phyloP scores from a whole-genome alignment of 2,888 invertebrate species.

The Leptinotarsa peninsularis region DNA sequence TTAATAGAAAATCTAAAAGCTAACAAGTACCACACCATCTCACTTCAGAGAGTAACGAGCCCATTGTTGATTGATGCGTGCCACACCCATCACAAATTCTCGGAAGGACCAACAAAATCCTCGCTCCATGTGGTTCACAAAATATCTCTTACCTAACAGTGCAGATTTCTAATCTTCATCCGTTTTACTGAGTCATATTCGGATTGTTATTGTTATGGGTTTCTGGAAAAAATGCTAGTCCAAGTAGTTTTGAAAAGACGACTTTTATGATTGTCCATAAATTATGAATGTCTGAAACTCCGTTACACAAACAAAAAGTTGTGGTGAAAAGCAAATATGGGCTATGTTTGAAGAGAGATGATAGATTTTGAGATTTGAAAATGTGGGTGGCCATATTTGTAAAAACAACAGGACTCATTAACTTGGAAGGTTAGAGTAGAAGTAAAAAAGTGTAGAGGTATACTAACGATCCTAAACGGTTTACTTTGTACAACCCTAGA shows the following conservation, averaged over 20 bases:
- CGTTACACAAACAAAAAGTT: slow-evolving; percentile 34
- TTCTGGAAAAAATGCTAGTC: slow-evolving; percentile 37
- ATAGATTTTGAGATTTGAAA: background rate
- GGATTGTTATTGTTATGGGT: slow-evolving; percentile 34
- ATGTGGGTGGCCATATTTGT: slow-evolving; percentile 17
- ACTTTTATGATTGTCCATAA: slow-evolving; percentile 33
- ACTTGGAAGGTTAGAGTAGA: no score
- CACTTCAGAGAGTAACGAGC: slow-evolving; percentile 9
- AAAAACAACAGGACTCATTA: background rate
- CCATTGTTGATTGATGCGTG: slow-evolving; percentile 28
- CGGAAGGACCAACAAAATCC: slow-evolving; percentile 31
- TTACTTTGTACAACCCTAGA: no score
- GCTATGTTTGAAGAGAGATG: slow-evolving; percentile 21
- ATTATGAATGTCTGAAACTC: slow-evolving; percentile 28
- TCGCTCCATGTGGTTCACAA: slow-evolving; percentile 36
- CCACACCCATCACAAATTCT: slow-evolving; percentile 30
- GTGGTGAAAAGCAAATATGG: slow-evolving; percentile 15
- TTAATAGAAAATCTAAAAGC: slow-evolving; percentile 4
- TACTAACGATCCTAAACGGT: no score
- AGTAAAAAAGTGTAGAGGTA: no score
- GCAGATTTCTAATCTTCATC: slow-evolving; percentile 36
- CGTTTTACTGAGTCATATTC: slow-evolving; percentile 27
- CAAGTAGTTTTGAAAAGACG: slow-evolving; percentile 32
- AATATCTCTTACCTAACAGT: slow-evolving; percentile 32
- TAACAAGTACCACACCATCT: slow-evolving; percentile 15